Conservation (phyloP, 2,113 vertebrate species). For the Ctenomys sociabilis region DNA sequence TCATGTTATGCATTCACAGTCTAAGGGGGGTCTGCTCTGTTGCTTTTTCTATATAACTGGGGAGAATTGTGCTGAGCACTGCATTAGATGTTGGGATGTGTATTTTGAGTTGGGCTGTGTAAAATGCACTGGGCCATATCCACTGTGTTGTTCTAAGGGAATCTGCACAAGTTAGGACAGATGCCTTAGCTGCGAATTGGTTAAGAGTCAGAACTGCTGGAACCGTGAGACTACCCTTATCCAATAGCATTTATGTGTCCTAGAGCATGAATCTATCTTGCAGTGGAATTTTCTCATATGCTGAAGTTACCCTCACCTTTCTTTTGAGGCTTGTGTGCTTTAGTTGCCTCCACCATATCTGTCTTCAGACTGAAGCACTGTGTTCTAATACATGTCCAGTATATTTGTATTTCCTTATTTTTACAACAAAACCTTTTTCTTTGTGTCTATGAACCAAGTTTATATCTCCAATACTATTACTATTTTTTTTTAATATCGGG, state of each 20-base stretch:
- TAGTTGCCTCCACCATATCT: not conserved
- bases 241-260: not conserved
- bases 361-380: not conserved
- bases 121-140: not conserved
- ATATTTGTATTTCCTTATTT: not conserved
- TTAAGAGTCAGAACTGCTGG: not conserved
- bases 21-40: not conserved
- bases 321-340: not conserved
- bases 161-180: not conserved
- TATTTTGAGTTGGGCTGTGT: not conserved
- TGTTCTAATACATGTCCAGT: not conserved
- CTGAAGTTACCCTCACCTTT: not conserved
- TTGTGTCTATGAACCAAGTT: not conserved
- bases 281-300: not conserved
- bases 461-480: not conserved
- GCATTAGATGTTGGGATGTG: not conserved
- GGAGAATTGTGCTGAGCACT: not conserved
- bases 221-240: not conserved
- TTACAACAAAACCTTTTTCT: not conserved
- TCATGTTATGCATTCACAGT: not conserved
- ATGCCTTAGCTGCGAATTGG: not conserved
- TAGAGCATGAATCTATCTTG: not conserved
- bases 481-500: not conserved
- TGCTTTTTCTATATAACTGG: not conserved
- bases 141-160: not conserved